phyloP scores from a whole-genome alignment of 2,888 invertebrate species.

The Spilosoma lubricipeda region DNA sequence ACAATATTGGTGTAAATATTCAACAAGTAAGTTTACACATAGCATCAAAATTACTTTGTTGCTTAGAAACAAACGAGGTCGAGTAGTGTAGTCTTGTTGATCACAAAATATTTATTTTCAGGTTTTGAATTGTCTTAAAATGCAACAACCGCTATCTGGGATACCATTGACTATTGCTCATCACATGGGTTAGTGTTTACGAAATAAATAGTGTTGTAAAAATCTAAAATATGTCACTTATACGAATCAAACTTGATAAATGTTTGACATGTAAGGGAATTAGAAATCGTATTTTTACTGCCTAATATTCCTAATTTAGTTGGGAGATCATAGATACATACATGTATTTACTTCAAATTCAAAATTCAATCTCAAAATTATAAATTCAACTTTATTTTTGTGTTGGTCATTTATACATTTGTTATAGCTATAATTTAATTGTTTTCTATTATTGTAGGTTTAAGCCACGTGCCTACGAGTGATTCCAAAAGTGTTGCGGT shows the following conservation, averaged over 20 bases:
- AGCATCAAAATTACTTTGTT: neutral
- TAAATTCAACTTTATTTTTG: neutral
- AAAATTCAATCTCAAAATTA: neutral
- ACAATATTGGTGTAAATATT: slow-evolving; percentile 88
- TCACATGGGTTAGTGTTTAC: slow-evolving; percentile 73
- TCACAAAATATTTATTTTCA: slow-evolving; percentile 36
- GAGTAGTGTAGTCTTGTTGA: neutral
- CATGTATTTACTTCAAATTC: neutral
- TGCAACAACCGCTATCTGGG: slow-evolving; percentile 75
- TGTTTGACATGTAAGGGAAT: too few species aligned
- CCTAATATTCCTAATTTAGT: neutral
- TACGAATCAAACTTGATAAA: neutral
- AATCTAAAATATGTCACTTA: neutral
- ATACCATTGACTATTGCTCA: slow-evolving; percentile 80
- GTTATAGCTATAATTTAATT: neutral
- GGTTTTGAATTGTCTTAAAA: slow-evolving; percentile 78
- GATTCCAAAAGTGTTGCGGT: slow-evolving; percentile 53
- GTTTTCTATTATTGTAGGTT: slow-evolving; percentile 56
- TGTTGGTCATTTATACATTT: too few species aligned
- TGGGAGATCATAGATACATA: too few species aligned
- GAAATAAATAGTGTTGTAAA: neutral
- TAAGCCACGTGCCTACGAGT: slow-evolving; percentile 64
- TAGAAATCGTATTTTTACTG: too few species aligned
- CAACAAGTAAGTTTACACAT: slow-evolving; percentile 81
- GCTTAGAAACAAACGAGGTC: neutral